Percentiles rank a stretch among this genome's conserved stretches.
These are phyloP conservation scores for Malthinus flaveolus DNA, from an alignment of 2,888 invertebrate genomes.

Conservation along the genomic window DNA sequence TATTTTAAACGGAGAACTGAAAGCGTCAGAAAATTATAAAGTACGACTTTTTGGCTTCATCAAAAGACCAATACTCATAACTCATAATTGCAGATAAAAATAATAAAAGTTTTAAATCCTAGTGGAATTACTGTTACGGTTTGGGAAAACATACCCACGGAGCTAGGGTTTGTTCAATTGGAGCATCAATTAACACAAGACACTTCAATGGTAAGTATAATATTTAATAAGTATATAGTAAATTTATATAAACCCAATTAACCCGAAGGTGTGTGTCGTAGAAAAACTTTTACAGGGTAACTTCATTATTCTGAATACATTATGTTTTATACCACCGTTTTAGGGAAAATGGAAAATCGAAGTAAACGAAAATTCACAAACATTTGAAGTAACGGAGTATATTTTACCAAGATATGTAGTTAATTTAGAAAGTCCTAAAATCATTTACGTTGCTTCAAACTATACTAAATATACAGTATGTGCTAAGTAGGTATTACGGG, in stretches of 20 bases:
- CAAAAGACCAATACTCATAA: not conserved
- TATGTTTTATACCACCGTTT: constrained; percentile 1
- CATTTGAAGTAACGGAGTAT: constrained; percentile 60
- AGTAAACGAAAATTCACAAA: constrained; percentile 50
- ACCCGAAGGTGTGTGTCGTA: too few relatives aligned
- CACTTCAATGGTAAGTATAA: constrained; percentile 41
- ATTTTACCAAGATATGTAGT: constrained; percentile 64
- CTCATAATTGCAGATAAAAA: constrained; percentile 58
- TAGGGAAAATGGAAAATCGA: constrained; percentile 61
- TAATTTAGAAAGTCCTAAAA: constrained; percentile 57
- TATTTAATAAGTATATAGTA: too few relatives aligned
- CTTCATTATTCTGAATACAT: not conserved
- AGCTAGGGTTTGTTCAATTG: constrained; percentile 64
- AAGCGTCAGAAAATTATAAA: constrained; percentile 49
- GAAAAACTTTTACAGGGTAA: too few relatives aligned
- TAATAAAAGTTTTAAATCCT: constrained; percentile 70
- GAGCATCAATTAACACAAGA: constrained; percentile 48
- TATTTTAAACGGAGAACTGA: constrained; percentile 56
- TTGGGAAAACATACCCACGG: constrained; percentile 64
- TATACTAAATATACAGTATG: constrained; percentile 58
- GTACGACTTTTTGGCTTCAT: constrained; percentile 11
- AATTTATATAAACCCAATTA: too few relatives aligned
- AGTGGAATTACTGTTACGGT: constrained; percentile 64
- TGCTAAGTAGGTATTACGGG: constrained; percentile 54
- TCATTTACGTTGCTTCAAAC: constrained; percentile 55